phyloP scores from a whole-genome alignment of 2,888 invertebrate species.

The Netelia melanura region DNA sequence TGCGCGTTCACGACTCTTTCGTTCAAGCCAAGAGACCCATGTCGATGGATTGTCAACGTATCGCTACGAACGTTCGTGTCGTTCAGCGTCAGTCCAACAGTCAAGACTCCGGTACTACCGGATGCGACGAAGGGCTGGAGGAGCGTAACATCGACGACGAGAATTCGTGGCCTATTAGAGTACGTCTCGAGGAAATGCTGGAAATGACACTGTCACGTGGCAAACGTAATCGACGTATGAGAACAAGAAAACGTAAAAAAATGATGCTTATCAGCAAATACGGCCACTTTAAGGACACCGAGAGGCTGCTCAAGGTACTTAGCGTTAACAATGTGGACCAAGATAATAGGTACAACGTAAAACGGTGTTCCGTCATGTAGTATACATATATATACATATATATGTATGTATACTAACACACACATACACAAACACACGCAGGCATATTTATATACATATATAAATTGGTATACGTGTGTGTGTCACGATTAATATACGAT shows the following conservation, averaged over 20 bases:
- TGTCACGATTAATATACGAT: constrained; percentile 17
- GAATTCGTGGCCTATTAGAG: constrained; percentile 77
- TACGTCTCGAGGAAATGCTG: constrained; percentile 81
- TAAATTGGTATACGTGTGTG: constrained; percentile 28
- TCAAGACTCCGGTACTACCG: constrained; percentile 67
- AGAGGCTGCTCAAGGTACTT: constrained; percentile 83
- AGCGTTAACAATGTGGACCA: constrained; percentile 84
- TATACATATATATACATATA: constrained; percentile 44
- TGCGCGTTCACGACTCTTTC: constrained; percentile 81
- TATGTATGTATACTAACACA: not conserved
- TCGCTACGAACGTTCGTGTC: not conserved
- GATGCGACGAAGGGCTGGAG: constrained; percentile 68
- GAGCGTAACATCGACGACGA: constrained; percentile 71
- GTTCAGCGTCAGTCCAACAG: constrained; percentile 64
- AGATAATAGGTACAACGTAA: constrained; percentile 82
- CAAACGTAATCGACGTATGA: constrained; percentile 75
- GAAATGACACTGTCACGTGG: constrained; percentile 78
- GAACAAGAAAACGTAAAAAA: constrained; percentile 76
- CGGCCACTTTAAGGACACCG: constrained; percentile 81
- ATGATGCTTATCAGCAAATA: constrained; percentile 75
- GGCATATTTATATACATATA: not conserved
- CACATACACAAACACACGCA: not conserved
- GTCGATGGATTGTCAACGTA: constrained; percentile 49
- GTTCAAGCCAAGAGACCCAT: constrained; percentile 73
- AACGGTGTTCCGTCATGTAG: constrained; percentile 83